Evolutionary conservation across 2,113 vertebrate species (phyloP).

Genomic region (Setophaga kirtlandii): DNA sequence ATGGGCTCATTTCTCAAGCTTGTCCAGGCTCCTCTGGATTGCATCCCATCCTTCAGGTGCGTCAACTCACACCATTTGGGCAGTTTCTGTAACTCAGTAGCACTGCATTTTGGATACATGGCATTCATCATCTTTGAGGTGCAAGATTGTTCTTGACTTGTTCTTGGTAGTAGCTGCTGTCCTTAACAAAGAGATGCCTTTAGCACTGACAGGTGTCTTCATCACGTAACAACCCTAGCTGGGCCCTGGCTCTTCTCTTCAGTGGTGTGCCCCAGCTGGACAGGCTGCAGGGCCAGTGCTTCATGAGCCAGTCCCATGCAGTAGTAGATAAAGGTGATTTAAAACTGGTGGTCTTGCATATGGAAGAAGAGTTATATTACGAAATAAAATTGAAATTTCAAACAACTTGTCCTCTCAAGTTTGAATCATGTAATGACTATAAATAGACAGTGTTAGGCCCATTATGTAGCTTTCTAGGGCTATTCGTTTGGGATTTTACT

Average conservation of each 20-base stretch:
- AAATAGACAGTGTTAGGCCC: background rate
- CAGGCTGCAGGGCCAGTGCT: background rate
- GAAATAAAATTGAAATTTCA: background rate
- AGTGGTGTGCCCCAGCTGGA: background rate
- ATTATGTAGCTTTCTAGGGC: background rate
- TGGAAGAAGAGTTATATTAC: background rate
- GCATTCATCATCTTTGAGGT: background rate
- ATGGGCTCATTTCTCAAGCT: background rate
- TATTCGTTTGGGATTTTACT: background rate
- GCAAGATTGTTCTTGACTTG: background rate
- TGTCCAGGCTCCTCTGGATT: background rate
- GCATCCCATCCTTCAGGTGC: background rate
- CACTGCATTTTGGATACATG: background rate
- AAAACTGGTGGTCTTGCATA: background rate
- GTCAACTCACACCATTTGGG: background rate
- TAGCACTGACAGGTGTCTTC: accelerated
- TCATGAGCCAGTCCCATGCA: background rate
- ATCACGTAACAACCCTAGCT: accelerated
- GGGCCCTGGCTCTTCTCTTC: background rate
- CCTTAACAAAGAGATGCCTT: background rate
- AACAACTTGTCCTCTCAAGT: background rate
- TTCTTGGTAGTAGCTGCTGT: background rate
- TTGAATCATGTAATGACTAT: background rate
- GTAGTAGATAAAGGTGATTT: background rate
- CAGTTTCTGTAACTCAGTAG: background rate